Base-by-base conservation (phyloP, 2,113 vertebrate genomes). In the Laticauda colubrina region DNA sequence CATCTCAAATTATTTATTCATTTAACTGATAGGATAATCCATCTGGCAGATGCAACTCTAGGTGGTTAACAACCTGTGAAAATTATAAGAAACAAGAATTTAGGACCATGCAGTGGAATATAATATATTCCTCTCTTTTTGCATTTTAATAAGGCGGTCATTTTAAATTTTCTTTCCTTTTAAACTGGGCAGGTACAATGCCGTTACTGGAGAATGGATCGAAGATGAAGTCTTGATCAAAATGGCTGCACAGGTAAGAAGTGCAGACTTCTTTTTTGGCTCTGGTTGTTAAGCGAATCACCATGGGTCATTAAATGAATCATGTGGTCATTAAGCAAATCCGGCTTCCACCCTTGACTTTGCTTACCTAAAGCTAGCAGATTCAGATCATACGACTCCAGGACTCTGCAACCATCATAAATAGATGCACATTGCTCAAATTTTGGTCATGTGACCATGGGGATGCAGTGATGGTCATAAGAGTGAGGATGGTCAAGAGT, bases 171-270 rank as follows among this genome's bases (percentile, higher is more conserved):
- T 5, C 15, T 2, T 69, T 5, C 10, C 5, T 85, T 88, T 81
- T 87, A 94, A 9, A 54, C 94, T 92, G 92, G 96, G 20, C 92
- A 99, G 99, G 96, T 99, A 99, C 97, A 99, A 98, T 15, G 99
- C 98, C 2, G 96, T 99, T 96, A 99, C 98, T 15, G 98, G 98
- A 7, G 97, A 98, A 64, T 99, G 99, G 99, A 97, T 97, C 24
- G 97, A 99, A 93, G 99, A 99, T 91, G 97, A 99, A 93, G 98
- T 99, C 53, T 97, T 99, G 89, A 98, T 99, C 96, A 99, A 99
- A 97, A 99, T 99, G 98, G 98, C 98, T 0, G 95, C 97, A 51
- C 98, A 99, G 98, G 99, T 99, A 96, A 96, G 96, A 3, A 43
- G 11, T 57, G 2, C 11, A 1, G 15, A 39, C 3, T 5, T 39